Evolutionary conservation across 2,113 vertebrate genomes (phyloP).

Genomic region (Tragulus kanchil): DNA sequence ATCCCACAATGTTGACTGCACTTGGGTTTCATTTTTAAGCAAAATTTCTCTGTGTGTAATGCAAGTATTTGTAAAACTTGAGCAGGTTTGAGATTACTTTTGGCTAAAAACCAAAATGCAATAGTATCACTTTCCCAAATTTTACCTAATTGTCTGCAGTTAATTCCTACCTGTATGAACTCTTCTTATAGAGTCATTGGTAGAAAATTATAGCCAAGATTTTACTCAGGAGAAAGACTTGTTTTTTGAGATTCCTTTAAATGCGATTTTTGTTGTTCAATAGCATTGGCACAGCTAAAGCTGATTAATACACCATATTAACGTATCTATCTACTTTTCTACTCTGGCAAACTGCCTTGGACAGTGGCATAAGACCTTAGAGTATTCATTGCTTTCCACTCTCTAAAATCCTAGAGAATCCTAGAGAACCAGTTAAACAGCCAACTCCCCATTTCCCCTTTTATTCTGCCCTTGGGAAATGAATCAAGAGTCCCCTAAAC

Average conservation of each 20-base stretch:
- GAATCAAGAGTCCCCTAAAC: conserved; percentile 21
- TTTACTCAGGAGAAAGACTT: not conserved
- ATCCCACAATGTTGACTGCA: not conserved
- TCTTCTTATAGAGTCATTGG: not conserved
- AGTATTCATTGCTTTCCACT: not conserved
- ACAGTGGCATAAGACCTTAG: not conserved
- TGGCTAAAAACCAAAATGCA: not conserved
- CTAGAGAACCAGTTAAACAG: not conserved
- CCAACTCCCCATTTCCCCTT: not conserved
- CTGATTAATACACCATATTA: not conserved
- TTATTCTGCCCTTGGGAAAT: not conserved
- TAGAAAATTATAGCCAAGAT: not conserved
- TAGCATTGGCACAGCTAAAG: not conserved
- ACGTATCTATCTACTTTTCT: not conserved
- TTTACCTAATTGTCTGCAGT: not conserved
- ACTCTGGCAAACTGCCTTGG: not conserved
- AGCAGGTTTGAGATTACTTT: not conserved
- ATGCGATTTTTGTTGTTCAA: too few species aligned
- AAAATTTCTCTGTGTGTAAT: not conserved
- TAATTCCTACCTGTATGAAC: not conserved
- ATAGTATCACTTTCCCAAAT: not conserved
- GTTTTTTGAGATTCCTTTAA: too few species aligned
- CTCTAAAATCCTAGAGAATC: conserved; percentile 6
- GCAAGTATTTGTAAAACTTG: conserved; percentile 15
- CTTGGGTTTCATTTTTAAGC: conserved; percentile 7